A percentile compares a stretch with the other conserved stretches of the same genome.
These are phyloP conservation scores for Hirundichthys speculiger DNA, from an alignment of 2,113 vertebrate genomes.

Conservation along the genomic window DNA sequence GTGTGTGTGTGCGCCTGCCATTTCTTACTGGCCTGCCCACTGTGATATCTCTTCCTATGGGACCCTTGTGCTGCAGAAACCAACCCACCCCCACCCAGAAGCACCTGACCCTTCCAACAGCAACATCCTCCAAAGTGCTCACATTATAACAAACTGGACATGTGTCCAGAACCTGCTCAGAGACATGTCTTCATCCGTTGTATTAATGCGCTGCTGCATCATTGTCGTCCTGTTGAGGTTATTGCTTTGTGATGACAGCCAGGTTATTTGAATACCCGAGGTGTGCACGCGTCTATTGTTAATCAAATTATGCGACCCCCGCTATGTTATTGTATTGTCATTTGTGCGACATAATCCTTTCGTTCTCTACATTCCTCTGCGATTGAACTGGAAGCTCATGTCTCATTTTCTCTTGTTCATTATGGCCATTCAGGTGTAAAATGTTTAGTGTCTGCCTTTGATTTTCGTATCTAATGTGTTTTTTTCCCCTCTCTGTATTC, in stretches of 20 bases:
- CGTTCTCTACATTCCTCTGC: conserved; percentile 63
- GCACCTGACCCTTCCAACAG: conserved; percentile 57
- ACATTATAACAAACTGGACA: conserved; percentile 48
- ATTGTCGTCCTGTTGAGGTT: conserved; percentile 12
- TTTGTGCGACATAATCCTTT: conserved; percentile 40
- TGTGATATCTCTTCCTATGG: conserved; percentile 62
- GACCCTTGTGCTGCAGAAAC: conserved; percentile 34
- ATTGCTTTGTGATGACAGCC: conserved; percentile 39
- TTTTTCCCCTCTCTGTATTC: no score
- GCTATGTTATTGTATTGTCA: conserved; percentile 49
- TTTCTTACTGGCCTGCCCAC: conserved; percentile 39
- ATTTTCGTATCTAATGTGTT: no score
- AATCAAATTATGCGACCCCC: conserved; percentile 49
- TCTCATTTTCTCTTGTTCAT: conserved; percentile 9
- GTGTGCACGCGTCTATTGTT: conserved; percentile 44
- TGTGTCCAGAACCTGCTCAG: conserved; percentile 18
- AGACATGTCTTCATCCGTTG: conserved; percentile 46
- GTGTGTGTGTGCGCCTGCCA: conserved; percentile 7
- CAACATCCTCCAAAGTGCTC: conserved; percentile 40
- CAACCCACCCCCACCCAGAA: conserved; percentile 39
- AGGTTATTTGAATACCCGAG: conserved; percentile 46
- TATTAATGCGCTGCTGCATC: conserved; percentile 39
- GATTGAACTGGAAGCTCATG: conserved; percentile 45
- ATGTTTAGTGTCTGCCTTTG: conserved; percentile 26
- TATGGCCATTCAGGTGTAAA: conserved; percentile 40